Base-by-base conservation (phyloP, 2,797 vertebrate species). In the Oreortyx pictus region DNA sequence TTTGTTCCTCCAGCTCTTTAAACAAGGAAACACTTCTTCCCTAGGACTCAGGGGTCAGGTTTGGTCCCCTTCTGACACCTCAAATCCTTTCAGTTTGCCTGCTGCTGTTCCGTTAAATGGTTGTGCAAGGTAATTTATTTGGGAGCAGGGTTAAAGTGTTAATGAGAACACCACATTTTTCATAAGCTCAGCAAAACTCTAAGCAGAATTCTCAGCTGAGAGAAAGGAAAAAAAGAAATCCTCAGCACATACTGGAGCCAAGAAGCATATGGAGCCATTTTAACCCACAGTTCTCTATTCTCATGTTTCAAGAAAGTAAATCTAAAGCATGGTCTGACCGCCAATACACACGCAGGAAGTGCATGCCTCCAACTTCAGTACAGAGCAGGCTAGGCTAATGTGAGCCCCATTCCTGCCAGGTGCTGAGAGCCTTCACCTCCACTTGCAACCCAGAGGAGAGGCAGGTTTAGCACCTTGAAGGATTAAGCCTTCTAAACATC, bases 131-230 rank as follows among this genome's bases (percentile, higher is more conserved):
- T 91, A 91, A 93, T 93, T 95, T 96, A 96, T 95, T 74, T 92
- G 86, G 80, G 75, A 96, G 64, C 68, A 72, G 67, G 92, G 93
- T 92, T 80, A 67, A 89, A 94, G 62, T 71, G 83, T 75, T 94
- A 96, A 97, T 1, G 76, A 96, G 88, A 96, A 89, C 92, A 80
- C 68, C 89, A 90, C 65, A 74, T 94, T 94, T 92, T 83, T 75
- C 85, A 94, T 70, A 83, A 75, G 59, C 72, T 80, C 89, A 83
- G 57, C 60, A 86, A 87, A 92, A 56, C n/a, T 27, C 57, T 95
- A 75, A 76, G 73, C 77, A 79, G 62, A 64, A 71, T 88, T 94
- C 82, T 92, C 92, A 96, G 84, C 84, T 85, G 82, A 96, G 89
- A 94, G 54, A 77, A 93, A 82, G 64, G 60, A 90, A 71, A 56